phyloP scores from a whole-genome alignment of 2,888 invertebrate genomes.

The Idaea aversata region DNA sequence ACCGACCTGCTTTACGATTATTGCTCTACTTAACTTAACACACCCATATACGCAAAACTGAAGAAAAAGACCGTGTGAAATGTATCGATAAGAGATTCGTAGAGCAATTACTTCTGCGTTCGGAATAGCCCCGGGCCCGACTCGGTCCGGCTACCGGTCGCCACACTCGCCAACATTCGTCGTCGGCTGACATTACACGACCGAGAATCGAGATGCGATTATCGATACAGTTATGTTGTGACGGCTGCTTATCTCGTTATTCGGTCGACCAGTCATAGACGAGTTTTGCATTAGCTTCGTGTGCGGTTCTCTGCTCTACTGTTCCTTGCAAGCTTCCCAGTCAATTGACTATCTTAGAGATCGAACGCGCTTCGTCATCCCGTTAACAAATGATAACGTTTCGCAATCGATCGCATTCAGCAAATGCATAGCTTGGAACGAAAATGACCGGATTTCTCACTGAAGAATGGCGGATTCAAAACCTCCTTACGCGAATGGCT shows the following conservation, averaged over 20 bases:
- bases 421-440: conserved; percentile 47
- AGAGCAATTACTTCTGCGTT: conserved; percentile 57
- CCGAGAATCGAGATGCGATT: conserved; percentile 57
- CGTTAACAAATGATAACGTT: conserved; percentile 42
- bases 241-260: conserved; percentile 62
- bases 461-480: conserved; percentile 53
- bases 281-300: conserved; percentile 44
- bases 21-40: conserved; percentile 52
- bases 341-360: conserved; percentile 61
- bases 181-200: conserved; percentile 54
- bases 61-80: conserved; percentile 65
- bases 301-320: conserved; percentile 46
- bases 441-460: conserved; percentile 33
- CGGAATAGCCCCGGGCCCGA: conserved; percentile 42
- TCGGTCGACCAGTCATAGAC: conserved; percentile 55
- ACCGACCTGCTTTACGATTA: conserved; percentile 46
- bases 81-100: conserved; percentile 62
- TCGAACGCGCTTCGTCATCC: conserved; percentile 44
- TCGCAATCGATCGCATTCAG: conserved; percentile 49
- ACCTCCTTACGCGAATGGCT: conserved; percentile 43
- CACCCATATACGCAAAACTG: conserved; percentile 40
- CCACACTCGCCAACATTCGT: conserved; percentile 13
- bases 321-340: conserved; percentile 39
- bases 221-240: conserved; percentile 72
- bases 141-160: conserved; percentile 55